Conservation (phyloP, 2,888 invertebrate genomes). For the Labia minor region DNA sequence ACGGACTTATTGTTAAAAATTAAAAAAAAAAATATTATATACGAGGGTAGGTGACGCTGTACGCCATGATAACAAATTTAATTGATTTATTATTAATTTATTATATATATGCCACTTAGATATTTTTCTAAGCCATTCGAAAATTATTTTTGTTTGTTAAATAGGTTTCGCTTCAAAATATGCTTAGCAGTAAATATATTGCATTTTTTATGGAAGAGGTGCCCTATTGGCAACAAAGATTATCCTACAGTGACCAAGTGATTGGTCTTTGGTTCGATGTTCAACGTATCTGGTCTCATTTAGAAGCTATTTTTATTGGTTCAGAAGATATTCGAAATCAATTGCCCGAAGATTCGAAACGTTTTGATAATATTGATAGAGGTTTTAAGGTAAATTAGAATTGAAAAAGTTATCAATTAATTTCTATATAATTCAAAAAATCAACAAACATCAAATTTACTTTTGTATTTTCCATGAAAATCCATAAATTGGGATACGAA, state of each 20-base stretch:
- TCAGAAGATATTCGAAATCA: slow-evolving; percentile 89
- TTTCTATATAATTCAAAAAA: too few species aligned
- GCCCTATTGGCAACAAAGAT: slow-evolving; percentile 74
- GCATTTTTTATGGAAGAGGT: slow-evolving; percentile 76
- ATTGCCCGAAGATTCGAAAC: slow-evolving; percentile 76
- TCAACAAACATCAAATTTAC: too few species aligned
- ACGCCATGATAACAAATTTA: too few species aligned
- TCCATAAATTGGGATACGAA: too few species aligned
- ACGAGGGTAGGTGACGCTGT: too few species aligned
- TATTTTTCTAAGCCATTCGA: too few species aligned
- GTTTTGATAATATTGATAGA: slow-evolving; percentile 77
- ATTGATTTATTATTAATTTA: too few species aligned
- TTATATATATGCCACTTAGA: too few species aligned
- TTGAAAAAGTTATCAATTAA: too few species aligned
- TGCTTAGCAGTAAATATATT: slow-evolving; percentile 88
- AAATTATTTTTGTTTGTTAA: slow-evolving; percentile 20
- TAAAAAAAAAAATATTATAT: too few species aligned
- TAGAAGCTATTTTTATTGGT: slow-evolving; percentile 91
- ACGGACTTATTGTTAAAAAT: too few species aligned
- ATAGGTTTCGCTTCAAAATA: slow-evolving; percentile 71
- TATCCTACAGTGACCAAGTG: slow-evolving; percentile 81
- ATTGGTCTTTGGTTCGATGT: slow-evolving; percentile 74
- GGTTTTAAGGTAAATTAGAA: slow-evolving; percentile 67
- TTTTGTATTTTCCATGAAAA: too few species aligned
- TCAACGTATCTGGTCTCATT: slow-evolving; percentile 86